Evolutionary conservation across 1,140 invertebrate genomes (phyloP), one percentile per base, ranked within the genome.

Genomic region (Brachionus rubens): DNA sequence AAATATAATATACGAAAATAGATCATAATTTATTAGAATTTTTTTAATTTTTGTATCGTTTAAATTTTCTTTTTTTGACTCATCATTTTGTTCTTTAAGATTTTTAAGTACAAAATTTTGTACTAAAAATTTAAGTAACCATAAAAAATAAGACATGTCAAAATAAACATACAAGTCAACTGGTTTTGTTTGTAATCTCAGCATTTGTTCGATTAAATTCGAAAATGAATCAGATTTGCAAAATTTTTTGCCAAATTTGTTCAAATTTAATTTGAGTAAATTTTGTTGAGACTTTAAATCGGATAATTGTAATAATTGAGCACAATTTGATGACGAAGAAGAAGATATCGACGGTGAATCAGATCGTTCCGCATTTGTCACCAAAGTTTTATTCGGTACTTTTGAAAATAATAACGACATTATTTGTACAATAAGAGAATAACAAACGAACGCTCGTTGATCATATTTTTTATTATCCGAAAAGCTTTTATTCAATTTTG

Each of bases 71-170:
- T 16, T 33, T 19, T 1, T 19, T 36, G 3, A 36, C 16, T 59
- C 28, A 12, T 59, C 46, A 48, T 36, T 48, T 16, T 26, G 33
- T 16, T 72, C 28, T 33, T 33, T 21, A 48, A 54, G 26, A 21
- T 48, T 21, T 48, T 48, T 48, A 2, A 72, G 46, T 14, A 50
- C 40, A 54, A 33, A 72, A 50, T 72, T 72, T 33, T 40, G 28
- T n/a, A 72, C 19, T 24, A 72, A 10, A 54, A 72, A 72, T 72
- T 72, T 72, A 10, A 72, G 4, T 1, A 72, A 36, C 68, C 68
- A 72, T 24, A 72, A 41, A 41, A 72, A 72, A 24, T 72, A 72
- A 12, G 68, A 72, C 28, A 72, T 3, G 33, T 72, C 68, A 65
- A 65, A 65, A 65, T 65, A 65, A 16, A 28, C 59, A 65, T 65